Evolutionary conservation across 2,888 invertebrate species (phyloP), one percentile per base, ranked within the genome.

Genomic region (Bellardia bayeri): DNA sequence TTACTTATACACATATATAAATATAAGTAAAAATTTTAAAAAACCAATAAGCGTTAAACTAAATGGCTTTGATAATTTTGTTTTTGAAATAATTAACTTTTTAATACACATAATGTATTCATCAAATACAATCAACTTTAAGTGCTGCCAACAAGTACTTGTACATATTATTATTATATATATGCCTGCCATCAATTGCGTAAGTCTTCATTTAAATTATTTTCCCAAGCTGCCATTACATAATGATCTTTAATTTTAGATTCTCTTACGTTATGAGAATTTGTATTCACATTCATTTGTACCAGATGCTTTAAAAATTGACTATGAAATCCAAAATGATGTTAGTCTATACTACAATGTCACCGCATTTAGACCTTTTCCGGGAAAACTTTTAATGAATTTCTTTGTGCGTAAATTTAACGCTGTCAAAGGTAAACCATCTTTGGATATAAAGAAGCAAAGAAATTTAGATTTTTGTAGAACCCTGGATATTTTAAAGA

Each of bases 211-310:
- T 14, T n/a, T 8, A 3, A 68, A 30, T 3, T 13, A 23, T 5
- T 45, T 56, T 11, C 9, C 9, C 11, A 23, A 9, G n/a, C 14
- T 13, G 8, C 40, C 3, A 6, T 45, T 45, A 30, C 13, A 14
- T 30, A 14, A 8, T 11, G 3, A 37, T 51, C 51, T 11, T 14
- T 5, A 51, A 14, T 51, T 51, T 14, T 14, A 89, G 3, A 84
- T 85, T 23, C 79, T 74, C 5, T 13, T 91, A 14, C 84, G 86
- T 11, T 83, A 91, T 3, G 89, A 90, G 5, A 84, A 91, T 1
- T 90, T 92, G 51, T 90, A 90, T 54, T 90, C 90, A 2, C 90
- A 90, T 56, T 92, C 92, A 3, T 92, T 92, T 90, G 90, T 92
- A 30, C 92, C 91, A 42, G 89, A 91, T 33, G 89, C 88, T 23